phyloP scores from a whole-genome alignment of 1,140 invertebrate species.

The Zeugodacus cucurbitae region DNA sequence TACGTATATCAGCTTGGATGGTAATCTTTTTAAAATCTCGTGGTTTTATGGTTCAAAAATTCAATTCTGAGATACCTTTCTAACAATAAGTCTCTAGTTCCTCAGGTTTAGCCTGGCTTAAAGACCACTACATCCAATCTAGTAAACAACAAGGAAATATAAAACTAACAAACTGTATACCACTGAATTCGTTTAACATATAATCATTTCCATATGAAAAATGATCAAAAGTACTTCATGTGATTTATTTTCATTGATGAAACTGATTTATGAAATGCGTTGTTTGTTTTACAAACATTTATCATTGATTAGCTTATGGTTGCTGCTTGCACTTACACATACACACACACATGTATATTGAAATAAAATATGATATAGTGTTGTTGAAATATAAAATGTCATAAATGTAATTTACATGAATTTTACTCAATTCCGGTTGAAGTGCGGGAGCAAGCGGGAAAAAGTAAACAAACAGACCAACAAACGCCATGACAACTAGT shows the following conservation, averaged over 20 bases:
- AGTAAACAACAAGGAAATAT: no score
- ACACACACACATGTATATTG: neutral
- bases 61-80: no score
- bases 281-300: neutral
- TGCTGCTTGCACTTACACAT: neutral
- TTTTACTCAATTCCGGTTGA: neutral
- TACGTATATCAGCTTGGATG: no score
- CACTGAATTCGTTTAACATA: no score
- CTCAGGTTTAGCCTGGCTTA: no score
- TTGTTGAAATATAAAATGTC: neutral
- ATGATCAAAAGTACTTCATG: no score
- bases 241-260: neutral
- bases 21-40: no score
- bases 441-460: neutral
- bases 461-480: neutral
- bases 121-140: no score
- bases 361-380: neutral
- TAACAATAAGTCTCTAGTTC: no score
- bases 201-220: no score
- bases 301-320: constrained; percentile 18
- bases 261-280: neutral
- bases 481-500: neutral
- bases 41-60: no score
- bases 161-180: no score
- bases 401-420: constrained; percentile 37